Conservation (phyloP, 2,888 invertebrate species). For the Orgyia antiqua region DNA sequence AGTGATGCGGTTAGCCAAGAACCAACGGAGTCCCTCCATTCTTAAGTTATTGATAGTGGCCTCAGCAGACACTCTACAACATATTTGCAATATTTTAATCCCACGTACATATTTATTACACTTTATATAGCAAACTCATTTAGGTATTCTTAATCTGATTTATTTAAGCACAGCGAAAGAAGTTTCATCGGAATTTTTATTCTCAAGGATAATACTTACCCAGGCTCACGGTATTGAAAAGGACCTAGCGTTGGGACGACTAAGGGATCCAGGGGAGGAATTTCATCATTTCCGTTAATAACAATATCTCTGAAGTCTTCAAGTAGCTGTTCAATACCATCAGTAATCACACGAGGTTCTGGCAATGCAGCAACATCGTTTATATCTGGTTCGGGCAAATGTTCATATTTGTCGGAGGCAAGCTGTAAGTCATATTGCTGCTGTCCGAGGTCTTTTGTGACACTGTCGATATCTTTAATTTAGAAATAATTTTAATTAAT, state of each 20-base stretch:
- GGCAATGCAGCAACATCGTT: constrained; percentile 2
- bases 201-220: constrained; percentile 24
- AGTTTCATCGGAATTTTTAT: not conserved
- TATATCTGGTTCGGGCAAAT: constrained; percentile 3
- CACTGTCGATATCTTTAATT: constrained; percentile 4
- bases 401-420: constrained; percentile 11
- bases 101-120: too few relatives aligned
- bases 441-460: constrained; percentile 4
- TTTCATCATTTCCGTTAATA: constrained; percentile 39
- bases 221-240: constrained; percentile 19
- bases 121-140: too few relatives aligned
- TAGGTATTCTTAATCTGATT: too few relatives aligned
- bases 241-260: constrained; percentile 33
- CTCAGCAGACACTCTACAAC: constrained; percentile 24
- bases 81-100: too few relatives aligned
- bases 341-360: constrained; percentile 24
- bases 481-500: not conserved
- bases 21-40: constrained; percentile 44
- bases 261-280: constrained; percentile 43
- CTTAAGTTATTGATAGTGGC: constrained; percentile 27
- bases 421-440: constrained; percentile 16
- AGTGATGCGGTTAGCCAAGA: constrained; percentile 35
- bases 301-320: constrained; percentile 39
- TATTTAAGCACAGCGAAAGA: too few relatives aligned
- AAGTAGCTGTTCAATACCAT: constrained; percentile 24